Evolutionary conservation across 2,113 vertebrate species (phyloP).

Genomic region (Orycteropus afer): DNA sequence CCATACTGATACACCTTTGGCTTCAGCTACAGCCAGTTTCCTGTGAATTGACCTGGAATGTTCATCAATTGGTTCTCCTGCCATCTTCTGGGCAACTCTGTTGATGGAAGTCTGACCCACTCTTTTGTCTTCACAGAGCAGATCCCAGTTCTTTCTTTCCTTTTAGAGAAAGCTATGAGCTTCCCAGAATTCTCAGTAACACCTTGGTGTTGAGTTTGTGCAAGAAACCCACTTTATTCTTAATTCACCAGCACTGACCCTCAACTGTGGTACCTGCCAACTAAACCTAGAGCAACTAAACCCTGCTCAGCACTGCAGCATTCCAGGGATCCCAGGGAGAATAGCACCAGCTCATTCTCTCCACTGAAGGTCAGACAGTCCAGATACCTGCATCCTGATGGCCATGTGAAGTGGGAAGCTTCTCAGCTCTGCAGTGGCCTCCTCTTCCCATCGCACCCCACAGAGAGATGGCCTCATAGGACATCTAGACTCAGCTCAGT

Average conservation of each 20-base stretch:
- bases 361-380: not conserved
- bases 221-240: not conserved
- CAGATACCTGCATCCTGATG: not conserved
- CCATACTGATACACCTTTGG: not conserved
- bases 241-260: not conserved
- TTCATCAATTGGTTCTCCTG: not conserved
- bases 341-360: not conserved
- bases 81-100: not conserved
- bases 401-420: not conserved
- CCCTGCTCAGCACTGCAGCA: not conserved
- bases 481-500: not conserved
- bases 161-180: not conserved
- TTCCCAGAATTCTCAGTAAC: not conserved
- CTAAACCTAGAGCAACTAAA: not conserved
- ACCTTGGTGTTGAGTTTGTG: conserved; percentile 21
- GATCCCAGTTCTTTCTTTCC: not conserved
- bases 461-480: not conserved
- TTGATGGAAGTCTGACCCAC: not conserved
- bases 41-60: not conserved
- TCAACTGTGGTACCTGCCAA: not conserved
- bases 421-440: not conserved
- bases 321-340: not conserved
- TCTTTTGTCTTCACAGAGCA: not conserved
- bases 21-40: not conserved
- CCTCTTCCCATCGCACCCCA: not conserved